Evolutionary conservation across 35 echinoderm and acorn worm species (phyloP), one percentile per base, ranked within the genome.

Genomic region (Eucidaris tribuloides): DNA sequence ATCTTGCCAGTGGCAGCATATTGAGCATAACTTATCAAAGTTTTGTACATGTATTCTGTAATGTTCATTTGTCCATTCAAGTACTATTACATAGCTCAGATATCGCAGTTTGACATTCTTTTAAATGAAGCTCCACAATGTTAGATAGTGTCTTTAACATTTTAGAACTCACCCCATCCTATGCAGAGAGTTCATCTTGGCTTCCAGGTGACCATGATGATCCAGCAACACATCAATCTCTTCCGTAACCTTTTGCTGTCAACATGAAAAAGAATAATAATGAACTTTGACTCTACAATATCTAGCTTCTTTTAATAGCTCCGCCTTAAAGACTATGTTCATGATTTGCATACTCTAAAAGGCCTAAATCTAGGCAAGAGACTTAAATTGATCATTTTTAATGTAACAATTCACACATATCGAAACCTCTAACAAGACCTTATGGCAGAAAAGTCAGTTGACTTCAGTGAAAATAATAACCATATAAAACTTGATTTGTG

Each of bases 171-270:
- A 97, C 94, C 83, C 94, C 58, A 87, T 82, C 44, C 90, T 74
- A 9, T 97, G 86, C 20, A 97, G 68, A 6, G 85, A 83, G 43
- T 82, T 90, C 94, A 97, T 97, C 59, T 97, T 97, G 44, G 54
- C 76, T 45, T 97, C 94, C 18, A 97, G 87, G 30, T 89, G 83
- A 19, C 76, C 83, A 46, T 97, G 94, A 6, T 89, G 77, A 13
- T 97, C 90, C 45, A 97, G 70, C 38, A 97, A 59, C 27, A 84
- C 77, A 79, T 92, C 89, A 82, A 97, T 93, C 46, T 97, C 90
- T 71, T 97, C 82, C 49, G 94, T 91, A 5, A 97, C 85, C 20
- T 62, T 49, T 58, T 93, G 74, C 94, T 97, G 72, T 42, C 46
- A 38, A 74, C 25, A 86, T 29, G 76, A 63, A 35, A 81, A 85